Evolutionary conservation across 2,113 vertebrate species (phyloP).

Genomic region (Hippocampus zosterae): DNA sequence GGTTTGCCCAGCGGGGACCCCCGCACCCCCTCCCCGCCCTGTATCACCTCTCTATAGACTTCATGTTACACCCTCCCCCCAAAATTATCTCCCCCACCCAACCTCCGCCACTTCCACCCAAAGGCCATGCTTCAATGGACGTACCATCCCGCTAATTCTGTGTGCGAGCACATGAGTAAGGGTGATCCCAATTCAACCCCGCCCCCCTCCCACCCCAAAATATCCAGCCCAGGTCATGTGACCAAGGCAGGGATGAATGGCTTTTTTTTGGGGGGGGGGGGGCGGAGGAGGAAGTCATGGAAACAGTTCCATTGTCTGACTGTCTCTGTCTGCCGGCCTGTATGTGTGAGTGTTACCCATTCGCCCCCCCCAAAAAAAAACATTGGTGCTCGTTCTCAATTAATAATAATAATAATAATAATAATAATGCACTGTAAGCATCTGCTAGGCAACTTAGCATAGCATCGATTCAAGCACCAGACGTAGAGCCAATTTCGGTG

Average conservation of each 20-base stretch:
- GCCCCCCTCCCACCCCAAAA: slow-evolving; percentile 29
- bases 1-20: background rate
- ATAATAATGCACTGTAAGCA: too few species aligned
- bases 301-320: slow-evolving; percentile 54
- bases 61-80: background rate
- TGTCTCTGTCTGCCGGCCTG: slow-evolving; percentile 39
- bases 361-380: too few species aligned
- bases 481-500: too few species aligned
- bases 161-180: background rate
- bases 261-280: slow-evolving; percentile 52
- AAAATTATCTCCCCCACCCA: background rate
- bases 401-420: too few species aligned
- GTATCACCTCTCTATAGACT: too few species aligned
- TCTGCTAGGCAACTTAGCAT: too few species aligned
- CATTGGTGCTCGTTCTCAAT: too few species aligned
- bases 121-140: slow-evolving; percentile 37
- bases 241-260: slow-evolving; percentile 44
- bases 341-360: slow-evolving; percentile 12
- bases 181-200: background rate
- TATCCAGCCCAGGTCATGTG: slow-evolving; percentile 46
- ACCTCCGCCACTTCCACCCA: slow-evolving; percentile 4
- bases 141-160: slow-evolving; percentile 20
- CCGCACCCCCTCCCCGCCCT: too few species aligned
- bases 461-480: too few species aligned
- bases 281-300: slow-evolving; percentile 51